Evolutionary conservation across 2,113 vertebrate species (phyloP), one percentile per base, ranked within the genome.

Genomic region (Upupa epops): DNA sequence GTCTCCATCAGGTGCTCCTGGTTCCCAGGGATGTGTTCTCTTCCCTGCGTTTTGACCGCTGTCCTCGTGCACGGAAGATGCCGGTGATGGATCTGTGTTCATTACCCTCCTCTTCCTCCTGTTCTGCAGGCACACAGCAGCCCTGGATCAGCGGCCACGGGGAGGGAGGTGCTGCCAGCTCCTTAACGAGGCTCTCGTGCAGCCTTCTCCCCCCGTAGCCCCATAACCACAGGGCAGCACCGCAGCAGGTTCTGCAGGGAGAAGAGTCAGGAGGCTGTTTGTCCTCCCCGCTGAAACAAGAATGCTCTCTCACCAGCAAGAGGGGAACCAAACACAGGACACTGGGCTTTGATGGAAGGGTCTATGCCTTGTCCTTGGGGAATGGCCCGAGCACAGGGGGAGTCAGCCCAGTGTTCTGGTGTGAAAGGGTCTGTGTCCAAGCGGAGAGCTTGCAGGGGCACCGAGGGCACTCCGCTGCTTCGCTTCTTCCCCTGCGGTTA

Each of bases 311-410:
- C 63, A 24, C 58, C 90, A 90, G 86, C 81, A 73, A 94, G 63
- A 63, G 86, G 71, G 93, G 90, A 95, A 90, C 92, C 92, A 96
- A 96, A 95, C 92, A 95, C 91, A 96, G 95, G 95, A 93, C 79
- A 81, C 92, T 73, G 54, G 64, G 88, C 75, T 76, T 95, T 95
- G 94, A 96, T 95, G 90, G 89, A 93, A 95, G 83, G 90, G 85
- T 93, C 91, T 95, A 88, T 88, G 91, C 49, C 46, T 86, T 87
- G 90, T 95, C 95, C 93, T 96, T 95, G 92, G 96, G 91, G 92
- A 94, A 94, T 73, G 86, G 52, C 86, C 74, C 2, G 14, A 95
- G 77, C 36, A 64, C 60, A 56, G 77, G 74, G 81, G 95, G 70
- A 85, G 90, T 59, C 88, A 84, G 83, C 70, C 59, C 81, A 85